A percentile compares a stretch with the other conserved stretches of the same genome.
phyloP scores from a whole-genome alignment of 2,797 vertebrate species.

The Cyprinodon diabolis region DNA sequence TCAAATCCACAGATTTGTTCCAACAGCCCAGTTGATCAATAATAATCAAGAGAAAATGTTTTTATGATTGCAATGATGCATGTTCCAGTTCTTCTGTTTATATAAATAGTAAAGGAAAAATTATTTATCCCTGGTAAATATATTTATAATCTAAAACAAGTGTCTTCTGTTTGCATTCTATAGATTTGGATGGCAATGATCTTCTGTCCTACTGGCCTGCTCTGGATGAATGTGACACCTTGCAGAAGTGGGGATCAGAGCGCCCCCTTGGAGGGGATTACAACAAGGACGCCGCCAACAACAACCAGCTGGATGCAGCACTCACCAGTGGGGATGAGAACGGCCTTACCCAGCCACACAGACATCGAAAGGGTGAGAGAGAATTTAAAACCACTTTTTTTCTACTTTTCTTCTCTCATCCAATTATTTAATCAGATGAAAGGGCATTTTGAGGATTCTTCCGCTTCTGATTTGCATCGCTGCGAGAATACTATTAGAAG shows the following conservation, averaged over 20 bases:
- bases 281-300: conserved; percentile 94
- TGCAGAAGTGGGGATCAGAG: conserved; percentile 98
- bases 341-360: conserved; percentile 86
- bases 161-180: conserved; percentile 28
- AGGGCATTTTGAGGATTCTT: neutral
- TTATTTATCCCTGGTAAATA: neutral
- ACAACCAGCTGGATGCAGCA: conserved; percentile 91
- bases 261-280: conserved; percentile 92
- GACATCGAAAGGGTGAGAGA: conserved; percentile 92
- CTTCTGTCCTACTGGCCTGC: conserved; percentile 97
- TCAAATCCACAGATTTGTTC: neutral
- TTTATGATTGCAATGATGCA: too few relatives aligned
- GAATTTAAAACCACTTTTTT: neutral
- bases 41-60: too few relatives aligned
- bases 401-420: neutral
- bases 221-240: conserved; percentile 90
- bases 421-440: neutral
- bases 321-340: conserved; percentile 97
- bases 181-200: conserved; percentile 97
- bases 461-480: neutral
- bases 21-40: too few relatives aligned
- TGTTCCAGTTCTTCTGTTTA: too few relatives aligned
- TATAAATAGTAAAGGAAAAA: too few relatives aligned
- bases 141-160: conserved; percentile 33
- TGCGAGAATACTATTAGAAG: neutral